Base-by-base conservation (phyloP, 2,888 invertebrate genomes). In the Oscheius sp. region DNA sequence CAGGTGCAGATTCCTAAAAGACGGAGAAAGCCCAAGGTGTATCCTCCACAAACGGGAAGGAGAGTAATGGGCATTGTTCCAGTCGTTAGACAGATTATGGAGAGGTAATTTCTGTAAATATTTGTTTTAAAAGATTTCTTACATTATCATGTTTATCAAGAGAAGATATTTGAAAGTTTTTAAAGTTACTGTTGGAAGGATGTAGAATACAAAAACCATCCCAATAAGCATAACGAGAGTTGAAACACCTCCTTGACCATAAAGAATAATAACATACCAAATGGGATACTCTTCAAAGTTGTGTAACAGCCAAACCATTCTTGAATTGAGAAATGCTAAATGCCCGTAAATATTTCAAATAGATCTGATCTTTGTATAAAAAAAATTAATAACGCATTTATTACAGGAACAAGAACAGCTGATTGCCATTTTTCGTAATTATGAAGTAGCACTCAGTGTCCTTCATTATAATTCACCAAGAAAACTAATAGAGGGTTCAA, bases 61-160 rank as follows among this genome's bases (percentile, higher is more conserved):
- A 59, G 26, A 24, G 59, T 59, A 17, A 59, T n/a, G n/a, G 59
- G 59, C 59, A 59, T 59, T 5, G 59, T 44, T 24, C 59, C 59
- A 12, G 26, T 26, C 2, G 59, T 59, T 12, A 59, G 24, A 44
- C 59, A 59, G 1, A 26, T 9, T 59, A 44, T 41, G 12, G 59
- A 14, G 2, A 59, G 17, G 20, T 59, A 59, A 41, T 59, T 59
- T 41, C 59, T 59, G 14, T 44, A 59, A 32, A n/a, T n/a, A n/a
- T n/a, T n/a, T n/a, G n/a, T n/a, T n/a, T n/a, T n/a, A 2, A 26
- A 50, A 50, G 24, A 32, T 2, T 30, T 5, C 33, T 28, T 44
- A 59, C 59, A 41, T 41, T 41, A 20, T 26, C 26, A 59, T 6
- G 20, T 30, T 59, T n/a, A 59, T 26, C 5, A 30, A 8, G 2